Base-by-base conservation (phyloP, 2,113 vertebrate genomes). In the Micromys minutus region DNA sequence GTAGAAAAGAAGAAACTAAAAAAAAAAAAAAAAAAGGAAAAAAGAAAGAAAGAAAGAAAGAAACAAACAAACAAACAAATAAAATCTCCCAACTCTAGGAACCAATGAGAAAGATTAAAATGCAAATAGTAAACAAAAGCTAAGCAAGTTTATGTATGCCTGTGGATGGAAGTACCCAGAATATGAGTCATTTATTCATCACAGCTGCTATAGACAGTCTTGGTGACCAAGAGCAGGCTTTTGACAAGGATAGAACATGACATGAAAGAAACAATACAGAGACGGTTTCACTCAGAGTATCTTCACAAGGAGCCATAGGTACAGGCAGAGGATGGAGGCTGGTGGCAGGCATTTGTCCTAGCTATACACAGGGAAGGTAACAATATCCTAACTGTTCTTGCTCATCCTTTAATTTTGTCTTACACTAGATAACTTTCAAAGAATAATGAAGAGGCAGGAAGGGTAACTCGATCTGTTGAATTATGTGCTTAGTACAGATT, bases 381-480 rank as follows among this genome's bases (percentile, higher is more conserved):
- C 0, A 57, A n/a, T 5, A 0, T 45, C 21, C 47, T 34, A 2
- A 12, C 34, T 55, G 36, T 9, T 50, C 26, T 31, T 7, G 74
- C 7, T 21, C 13, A 26, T 84, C 21, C 42, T 22, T 31, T 12
- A n/a, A 63, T 81, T 90, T 52, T 2, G 9, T 39, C 29, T 13
- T 36, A 22, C 0, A 42, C 36, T 69, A 45, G 72, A 39, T 29
- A 67, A 74, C 45, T 67, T 57, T 42, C 80, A 65, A 88, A 47
- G 29, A 61, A 90, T 76, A 95, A 95, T 86, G 61, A 81, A 75
- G 57, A 61, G 21, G 55, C 12, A 34, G 88, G 59, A 57, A 47
- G 39, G 71, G 5, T 94, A 87, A 92, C 39, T 19, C 81, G 57
- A 63, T 83, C 72, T 77, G 77, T 31, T 91, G 94, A 72, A 72